phyloP scores from a whole-genome alignment of 2,888 invertebrate genomes.

The Polyommatus iphigenia region DNA sequence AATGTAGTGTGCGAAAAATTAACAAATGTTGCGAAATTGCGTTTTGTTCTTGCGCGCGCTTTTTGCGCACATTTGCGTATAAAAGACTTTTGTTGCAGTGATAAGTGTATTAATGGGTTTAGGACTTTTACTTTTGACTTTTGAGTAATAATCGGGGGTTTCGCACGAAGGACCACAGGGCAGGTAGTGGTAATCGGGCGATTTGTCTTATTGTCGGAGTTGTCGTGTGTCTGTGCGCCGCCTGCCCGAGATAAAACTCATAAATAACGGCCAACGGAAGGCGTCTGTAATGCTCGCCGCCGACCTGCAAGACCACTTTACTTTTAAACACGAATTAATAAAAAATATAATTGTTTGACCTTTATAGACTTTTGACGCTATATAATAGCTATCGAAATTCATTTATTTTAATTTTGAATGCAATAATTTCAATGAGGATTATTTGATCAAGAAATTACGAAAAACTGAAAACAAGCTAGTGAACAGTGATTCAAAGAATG shows the following conservation, averaged over 20 bases:
- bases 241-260: slow-evolving; percentile 75
- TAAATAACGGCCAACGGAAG: slow-evolving; percentile 77
- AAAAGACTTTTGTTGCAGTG: slow-evolving; percentile 67
- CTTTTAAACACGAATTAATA: slow-evolving; percentile 27
- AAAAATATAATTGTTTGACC: not conserved
- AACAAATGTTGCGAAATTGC: slow-evolving; percentile 70
- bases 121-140: slow-evolving; percentile 72
- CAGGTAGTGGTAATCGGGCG: slow-evolving; percentile 78
- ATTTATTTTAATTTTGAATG: too few species aligned
- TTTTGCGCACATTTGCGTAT: slow-evolving; percentile 47
- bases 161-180: slow-evolving; percentile 71
- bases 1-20: slow-evolving; percentile 65
- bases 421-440: too few species aligned
- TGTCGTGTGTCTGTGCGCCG: slow-evolving; percentile 75
- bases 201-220: slow-evolving; percentile 78
- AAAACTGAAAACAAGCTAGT: too few species aligned
- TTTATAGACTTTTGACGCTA: not conserved
- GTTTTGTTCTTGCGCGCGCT: slow-evolving; percentile 59
- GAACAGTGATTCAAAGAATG: not conserved
- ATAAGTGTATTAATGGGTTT: slow-evolving; percentile 70
- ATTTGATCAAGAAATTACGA: too few species aligned
- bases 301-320: slow-evolving; percentile 56
- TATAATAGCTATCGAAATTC: not conserved
- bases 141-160: slow-evolving; percentile 62
- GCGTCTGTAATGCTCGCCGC: slow-evolving; percentile 68